Evolutionary conservation across 2,113 vertebrate species (phyloP), one percentile per base, ranked within the genome.

Genomic region (Heloderma charlesbogerti): DNA sequence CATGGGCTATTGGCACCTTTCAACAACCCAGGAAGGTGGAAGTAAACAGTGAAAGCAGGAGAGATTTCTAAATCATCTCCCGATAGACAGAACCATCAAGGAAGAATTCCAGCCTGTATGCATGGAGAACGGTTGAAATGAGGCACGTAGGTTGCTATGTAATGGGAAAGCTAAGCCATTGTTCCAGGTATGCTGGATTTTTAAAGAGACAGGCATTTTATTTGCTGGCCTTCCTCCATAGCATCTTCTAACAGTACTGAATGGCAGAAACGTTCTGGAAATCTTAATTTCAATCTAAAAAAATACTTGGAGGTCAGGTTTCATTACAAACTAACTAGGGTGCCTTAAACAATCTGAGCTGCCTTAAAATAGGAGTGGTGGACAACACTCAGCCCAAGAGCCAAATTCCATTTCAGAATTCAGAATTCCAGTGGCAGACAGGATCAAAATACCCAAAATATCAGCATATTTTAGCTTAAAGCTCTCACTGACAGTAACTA

Each of bases 191-290:
- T n/a, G 34, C 13, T 1, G 31, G 2, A 13, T 34, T n/a, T 72
- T 72, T 78, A 78, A n/a, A 51, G 34, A 27, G n/a, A 57, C 51
- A n/a, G 69, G n/a, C 9, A 87, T 75, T 87, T 87, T 86, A 86
- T 45, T 48, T 6, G 48, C 84, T n/a, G 45, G 34, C 34, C 45
- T 31, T 86, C 15, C 3, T 71, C 43, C 66, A 34, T 29, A 48
- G 31, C 8, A 51, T 48, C 31, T n/a, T 69, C 45, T 71, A 20
- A 85, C 16, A 69, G 22, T n/a, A 91, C 34, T 0, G 0, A n/a
- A 89, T 78, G 72, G 88, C 57, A 90, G 37, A 94, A 95, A 89
- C 90, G 48, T 91, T 88, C 88, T 0, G 0, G 40, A 93, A 96
- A 89, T 7, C 0, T 57, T 75, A 45, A 90, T 80, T 92, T 86